Evolutionary conservation across 2,888 invertebrate species (phyloP), one percentile per base, ranked within the genome.

Genomic region (Drosophila cognata): DNA sequence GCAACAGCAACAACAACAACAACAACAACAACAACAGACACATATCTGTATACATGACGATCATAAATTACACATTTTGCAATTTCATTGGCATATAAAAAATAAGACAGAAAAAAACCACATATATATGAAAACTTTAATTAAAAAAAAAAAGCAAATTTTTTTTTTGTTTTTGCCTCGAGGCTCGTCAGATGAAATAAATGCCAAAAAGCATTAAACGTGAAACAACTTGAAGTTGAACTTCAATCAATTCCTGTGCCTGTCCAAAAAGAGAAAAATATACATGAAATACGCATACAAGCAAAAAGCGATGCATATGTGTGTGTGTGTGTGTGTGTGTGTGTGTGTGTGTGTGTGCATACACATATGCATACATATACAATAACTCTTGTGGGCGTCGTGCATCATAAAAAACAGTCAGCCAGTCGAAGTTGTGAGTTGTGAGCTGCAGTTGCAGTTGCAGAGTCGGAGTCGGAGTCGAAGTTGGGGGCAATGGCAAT

Each of bases 381-480:
- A 71, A 71, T 72, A 82, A 59, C 76, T 89, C 87, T 83, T 85
- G 87, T 88, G 90, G 87, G 87, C 87, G 87, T 88, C 87, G 79
- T 86, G 87, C 90, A 89, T 83, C 90, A 88, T 88, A 88, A 88
- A 88, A 88, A 81, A 81, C 68, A 70, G 69, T 67, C 88, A 83
- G 76, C 70, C 83, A 74, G 74, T 71, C 38, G 58, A 58, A 77
- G 77, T 33, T 46, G 72, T 57, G 67, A 48, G 51, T 46, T 68
- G 53, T 66, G 57, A 58, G 66, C 46, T 56, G 75, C 64, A 79
- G 66, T 74, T 57, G 71, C 51, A 79, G 75, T 51, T 50, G 74
- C 51, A 57, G 57, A 67, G 69, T 64, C 38, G 77, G 2, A 38
- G 57, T 64, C 36, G 63, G 13, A 50, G 57, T 46, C n/a, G 11